Base-by-base conservation (phyloP, 2,888 invertebrate species). In the Exocentrus adspersus region DNA sequence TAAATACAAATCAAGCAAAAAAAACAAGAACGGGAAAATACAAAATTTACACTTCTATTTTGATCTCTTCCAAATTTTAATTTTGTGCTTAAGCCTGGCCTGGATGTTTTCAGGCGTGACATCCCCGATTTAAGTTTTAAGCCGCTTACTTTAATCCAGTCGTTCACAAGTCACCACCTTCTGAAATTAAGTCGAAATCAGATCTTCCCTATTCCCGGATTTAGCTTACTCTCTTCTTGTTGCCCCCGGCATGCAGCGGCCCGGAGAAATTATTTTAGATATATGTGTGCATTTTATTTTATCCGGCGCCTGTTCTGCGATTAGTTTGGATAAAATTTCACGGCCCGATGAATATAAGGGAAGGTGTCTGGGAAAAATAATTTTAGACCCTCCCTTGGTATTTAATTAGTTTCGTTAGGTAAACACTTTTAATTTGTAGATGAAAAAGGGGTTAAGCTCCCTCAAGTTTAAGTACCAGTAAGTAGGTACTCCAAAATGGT, bases 151-250 rank as follows among this genome's bases (percentile, higher is more conserved):
- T 65, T 74, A 76, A 76, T 76, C 76, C 75, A 72, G 69, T 74
- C 73, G 71, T 73, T 76, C 74, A 69, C 76, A 75, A 76, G 76
- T 76, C 75, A 70, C 72, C 75, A 76, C 75, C 73, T 76, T 70
- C 61, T 69, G 63, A 75, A 75, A 76, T 76, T 75, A 72, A 75
- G 73, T 71, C 69, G 68, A 67, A 72, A 75, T 75, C 73, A 72
- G 75, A 76, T 75, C 72, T 71, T 71, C 61, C 67, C 64, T 60
- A 62, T 7, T 28, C 48, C 58, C 65, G 64, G 61, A 67, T 72
- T 63, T 59, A 16, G 57, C 52, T 43, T 58, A 64, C 64, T 62
- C 63, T 64, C 64, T 68, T 69, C 68, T 71, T 68, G 65, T 69
- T 72, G 67, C 64, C 62, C 61, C 57, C 56, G 62, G 65, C 67